Conservation (phyloP, 2,888 invertebrate species). For the Cacoxenus indagator region DNA sequence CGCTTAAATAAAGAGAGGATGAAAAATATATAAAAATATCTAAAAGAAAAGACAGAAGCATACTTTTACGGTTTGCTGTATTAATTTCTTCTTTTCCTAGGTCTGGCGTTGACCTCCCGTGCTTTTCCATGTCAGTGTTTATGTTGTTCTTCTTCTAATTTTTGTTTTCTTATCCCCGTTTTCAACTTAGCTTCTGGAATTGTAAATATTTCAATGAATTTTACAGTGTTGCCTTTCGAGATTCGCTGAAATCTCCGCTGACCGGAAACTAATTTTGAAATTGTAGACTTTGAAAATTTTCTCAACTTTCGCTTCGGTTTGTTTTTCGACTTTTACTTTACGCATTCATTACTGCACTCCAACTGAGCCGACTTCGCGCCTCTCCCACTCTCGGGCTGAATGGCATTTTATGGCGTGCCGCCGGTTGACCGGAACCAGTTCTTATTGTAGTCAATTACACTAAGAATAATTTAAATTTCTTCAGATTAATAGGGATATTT, state of each 20-base stretch:
- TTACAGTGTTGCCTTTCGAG: slow-evolving; percentile 30
- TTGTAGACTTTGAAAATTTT: slow-evolving; percentile 36
- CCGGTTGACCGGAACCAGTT: background rate
- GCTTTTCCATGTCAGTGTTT: background rate
- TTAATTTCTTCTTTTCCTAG: background rate
- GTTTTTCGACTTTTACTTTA: background rate
- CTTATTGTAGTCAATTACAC: background rate
- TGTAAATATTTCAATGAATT: background rate
- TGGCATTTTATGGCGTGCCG: background rate
- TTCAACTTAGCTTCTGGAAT: background rate
- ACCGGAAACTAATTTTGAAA: slow-evolving; percentile 62
- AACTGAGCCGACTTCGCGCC: background rate
- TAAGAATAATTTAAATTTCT: too few species aligned
- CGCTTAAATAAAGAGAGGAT: background rate
- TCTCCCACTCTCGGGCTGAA: background rate
- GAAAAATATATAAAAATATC: background rate
- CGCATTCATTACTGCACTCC: background rate
- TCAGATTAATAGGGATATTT: too few species aligned
- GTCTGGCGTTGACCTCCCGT: background rate
- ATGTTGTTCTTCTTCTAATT: background rate
- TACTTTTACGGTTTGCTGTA: background rate
- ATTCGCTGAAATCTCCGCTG: slow-evolving; percentile 58
- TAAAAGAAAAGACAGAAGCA: background rate
- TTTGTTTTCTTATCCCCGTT: background rate
- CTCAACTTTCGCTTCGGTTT: background rate